Evolutionary conservation across 2,113 vertebrate genomes (phyloP).

Genomic region (Uria lomvia): DNA sequence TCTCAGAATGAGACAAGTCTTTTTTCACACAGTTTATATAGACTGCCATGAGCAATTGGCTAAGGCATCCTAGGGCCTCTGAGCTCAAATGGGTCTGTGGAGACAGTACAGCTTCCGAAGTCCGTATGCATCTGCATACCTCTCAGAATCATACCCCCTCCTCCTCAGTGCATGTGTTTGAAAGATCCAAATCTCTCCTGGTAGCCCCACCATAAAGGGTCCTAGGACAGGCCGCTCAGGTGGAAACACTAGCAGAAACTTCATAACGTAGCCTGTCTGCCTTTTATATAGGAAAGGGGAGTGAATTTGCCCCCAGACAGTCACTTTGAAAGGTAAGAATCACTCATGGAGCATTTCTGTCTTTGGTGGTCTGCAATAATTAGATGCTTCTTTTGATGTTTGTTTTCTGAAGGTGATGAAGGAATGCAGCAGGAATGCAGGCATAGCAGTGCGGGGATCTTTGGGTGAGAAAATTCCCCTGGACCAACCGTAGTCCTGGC

Average conservation of each 20-base stretch:
- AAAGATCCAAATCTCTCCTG: neutral
- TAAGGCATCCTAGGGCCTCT: neutral
- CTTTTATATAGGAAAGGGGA: neutral
- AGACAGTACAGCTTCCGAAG: neutral
- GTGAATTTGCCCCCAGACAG: neutral
- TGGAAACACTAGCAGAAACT: neutral
- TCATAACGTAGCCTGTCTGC: neutral
- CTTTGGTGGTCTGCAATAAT: neutral
- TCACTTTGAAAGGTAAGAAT: neutral
- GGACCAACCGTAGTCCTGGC: neutral
- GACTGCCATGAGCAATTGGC: neutral
- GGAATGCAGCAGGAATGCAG: neutral
- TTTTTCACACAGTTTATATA: neutral
- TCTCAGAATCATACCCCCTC: neutral
- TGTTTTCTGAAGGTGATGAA: neutral
- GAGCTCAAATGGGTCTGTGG: neutral
- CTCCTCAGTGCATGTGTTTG: neutral
- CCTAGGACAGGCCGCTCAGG: neutral
- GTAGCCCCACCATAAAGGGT: neutral
- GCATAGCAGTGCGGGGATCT: neutral
- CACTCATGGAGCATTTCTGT: neutral
- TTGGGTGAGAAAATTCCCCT: neutral
- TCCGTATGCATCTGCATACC: neutral
- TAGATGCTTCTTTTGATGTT: neutral
- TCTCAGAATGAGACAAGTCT: neutral